phyloP scores from a whole-genome alignment of 1,140 invertebrate genomes.

The Psix sp. region DNA sequence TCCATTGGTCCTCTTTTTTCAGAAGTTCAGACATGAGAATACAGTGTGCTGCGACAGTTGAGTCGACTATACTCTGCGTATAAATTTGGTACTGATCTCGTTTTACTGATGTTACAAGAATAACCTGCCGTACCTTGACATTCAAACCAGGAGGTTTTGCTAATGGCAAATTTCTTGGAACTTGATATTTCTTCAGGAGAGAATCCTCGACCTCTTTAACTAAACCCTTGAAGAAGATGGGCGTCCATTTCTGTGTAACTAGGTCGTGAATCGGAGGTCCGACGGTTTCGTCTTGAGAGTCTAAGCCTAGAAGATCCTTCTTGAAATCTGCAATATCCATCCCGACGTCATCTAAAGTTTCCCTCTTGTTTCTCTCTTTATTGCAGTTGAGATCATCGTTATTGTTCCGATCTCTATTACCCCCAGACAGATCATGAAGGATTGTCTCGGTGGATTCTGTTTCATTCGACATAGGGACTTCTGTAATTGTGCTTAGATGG shows the following conservation, averaged over 20 bases:
- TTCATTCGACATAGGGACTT: too few relatives aligned
- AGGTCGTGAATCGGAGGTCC: conserved; percentile 13
- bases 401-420: too few relatives aligned
- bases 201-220: conserved; percentile 23
- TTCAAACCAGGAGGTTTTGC: conserved; percentile 19
- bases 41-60: conserved; percentile 19
- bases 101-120: conserved; percentile 7
- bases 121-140: conserved; percentile 11
- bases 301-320: conserved; percentile 11
- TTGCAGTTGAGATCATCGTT: neutral
- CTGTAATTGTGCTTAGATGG: too few relatives aligned
- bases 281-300: neutral
- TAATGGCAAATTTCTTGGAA: conserved; percentile 14
- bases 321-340: conserved; percentile 14
- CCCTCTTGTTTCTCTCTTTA: neutral
- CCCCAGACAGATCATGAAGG: too few relatives aligned
- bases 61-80: conserved; percentile 7
- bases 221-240: conserved; percentile 24
- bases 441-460: too few relatives aligned
- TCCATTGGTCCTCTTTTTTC: conserved; percentile 28
- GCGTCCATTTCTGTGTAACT: neutral
- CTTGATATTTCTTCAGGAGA: conserved; percentile 37
- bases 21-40: conserved; percentile 11
- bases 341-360: neutral
- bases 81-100: conserved; percentile 15